Evolutionary conservation across 2,888 invertebrate species (phyloP).

Genomic region (Scaptomyza flava): DNA sequence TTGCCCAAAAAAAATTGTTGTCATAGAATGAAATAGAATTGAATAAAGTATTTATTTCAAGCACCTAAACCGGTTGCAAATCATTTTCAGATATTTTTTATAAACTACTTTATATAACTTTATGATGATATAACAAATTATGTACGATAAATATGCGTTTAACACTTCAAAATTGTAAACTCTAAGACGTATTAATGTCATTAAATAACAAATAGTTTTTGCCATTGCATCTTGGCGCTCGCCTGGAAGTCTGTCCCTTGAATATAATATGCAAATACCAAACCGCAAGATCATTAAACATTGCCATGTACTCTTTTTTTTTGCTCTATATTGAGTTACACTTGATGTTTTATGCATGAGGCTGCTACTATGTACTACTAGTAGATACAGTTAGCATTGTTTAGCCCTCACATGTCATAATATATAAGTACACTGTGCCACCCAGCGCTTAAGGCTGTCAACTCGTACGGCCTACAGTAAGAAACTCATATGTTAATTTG

Average conservation of each 20-base stretch:
- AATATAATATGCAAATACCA: conserved; percentile 9
- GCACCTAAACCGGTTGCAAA: neutral
- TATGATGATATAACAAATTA: neutral
- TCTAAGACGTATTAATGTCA: neutral
- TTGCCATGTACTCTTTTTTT: conserved; percentile 20
- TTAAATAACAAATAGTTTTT: neutral
- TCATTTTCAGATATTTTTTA: neutral
- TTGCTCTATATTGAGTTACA: conserved; percentile 35
- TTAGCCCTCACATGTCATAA: conserved; percentile 64
- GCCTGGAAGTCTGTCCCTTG: conserved; percentile 17
- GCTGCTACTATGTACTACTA: conserved; percentile 11
- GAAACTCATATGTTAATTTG: conserved; percentile 55
- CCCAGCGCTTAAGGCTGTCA: conserved; percentile 56
- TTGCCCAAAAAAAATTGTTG: neutral
- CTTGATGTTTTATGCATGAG: conserved; percentile 56
- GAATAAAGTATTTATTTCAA: neutral
- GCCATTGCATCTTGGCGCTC: conserved; percentile 5
- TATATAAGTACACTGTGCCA: conserved; percentile 49
- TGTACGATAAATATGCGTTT: neutral
- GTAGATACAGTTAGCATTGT: conserved; percentile 42
- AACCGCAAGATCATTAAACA: conserved; percentile 26
- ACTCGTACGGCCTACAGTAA: conserved; percentile 58
- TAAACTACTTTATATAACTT: too few species aligned
- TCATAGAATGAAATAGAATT: neutral
- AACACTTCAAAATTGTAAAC: neutral